Evolutionary conservation across 2,113 vertebrate species (phyloP).

Genomic region (Pipra filicauda): DNA sequence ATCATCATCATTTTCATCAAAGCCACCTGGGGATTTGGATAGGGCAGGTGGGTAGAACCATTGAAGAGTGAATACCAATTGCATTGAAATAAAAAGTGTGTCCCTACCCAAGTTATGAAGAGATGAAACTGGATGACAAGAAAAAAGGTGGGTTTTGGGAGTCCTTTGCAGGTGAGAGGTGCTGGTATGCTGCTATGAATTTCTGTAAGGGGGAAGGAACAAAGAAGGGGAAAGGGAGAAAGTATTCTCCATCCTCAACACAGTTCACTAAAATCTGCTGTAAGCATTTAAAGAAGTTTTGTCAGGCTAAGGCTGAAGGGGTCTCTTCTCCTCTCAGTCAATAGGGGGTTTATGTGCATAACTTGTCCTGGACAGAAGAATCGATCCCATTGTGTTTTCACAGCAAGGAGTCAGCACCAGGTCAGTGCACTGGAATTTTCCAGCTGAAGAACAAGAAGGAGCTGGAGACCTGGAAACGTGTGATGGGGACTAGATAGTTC

Average conservation of each 20-base stretch:
- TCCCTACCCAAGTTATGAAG: not conserved
- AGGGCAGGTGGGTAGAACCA: not conserved
- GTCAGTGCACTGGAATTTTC: not conserved
- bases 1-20: not conserved
- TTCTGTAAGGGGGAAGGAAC: not conserved
- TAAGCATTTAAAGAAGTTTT: not conserved
- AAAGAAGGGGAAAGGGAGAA: not conserved
- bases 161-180: not conserved
- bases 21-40: not conserved
- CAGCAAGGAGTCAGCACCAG: not conserved
- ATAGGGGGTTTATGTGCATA: not conserved
- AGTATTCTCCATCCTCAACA: not conserved
- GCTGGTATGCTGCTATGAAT: not conserved
- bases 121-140: not conserved
- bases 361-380: not conserved
- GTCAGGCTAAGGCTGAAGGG: not conserved
- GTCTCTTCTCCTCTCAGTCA: not conserved
- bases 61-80: not conserved
- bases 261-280: not conserved
- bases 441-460: not conserved
- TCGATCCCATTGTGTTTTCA: conserved; percentile 11
- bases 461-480: not conserved
- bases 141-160: not conserved
- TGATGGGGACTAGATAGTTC: not conserved
- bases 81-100: not conserved